phyloP scores from a whole-genome alignment of 2,797 vertebrate species.

The Sarcophilus harrisii region DNA sequence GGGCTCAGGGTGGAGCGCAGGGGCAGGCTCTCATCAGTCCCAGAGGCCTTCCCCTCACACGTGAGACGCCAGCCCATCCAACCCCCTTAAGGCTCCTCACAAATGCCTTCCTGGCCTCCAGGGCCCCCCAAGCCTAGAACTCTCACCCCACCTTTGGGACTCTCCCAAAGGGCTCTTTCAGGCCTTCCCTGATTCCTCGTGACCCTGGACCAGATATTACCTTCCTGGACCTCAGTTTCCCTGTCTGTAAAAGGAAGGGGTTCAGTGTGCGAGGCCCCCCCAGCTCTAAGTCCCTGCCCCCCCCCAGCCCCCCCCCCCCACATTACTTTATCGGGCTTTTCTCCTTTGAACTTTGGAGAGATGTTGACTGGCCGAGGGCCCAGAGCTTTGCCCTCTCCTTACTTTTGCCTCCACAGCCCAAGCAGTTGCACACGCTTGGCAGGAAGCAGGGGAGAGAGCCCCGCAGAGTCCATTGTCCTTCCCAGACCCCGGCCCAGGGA shows the following conservation, averaged over 20 bases:
- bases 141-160: background rate
- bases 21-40: no score
- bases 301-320: background rate
- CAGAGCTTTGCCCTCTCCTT: background rate
- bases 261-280: background rate
- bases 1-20: fast-evolving
- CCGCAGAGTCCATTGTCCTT: background rate
- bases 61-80: no score
- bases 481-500: no score
- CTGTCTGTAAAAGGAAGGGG: background rate
- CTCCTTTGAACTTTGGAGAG: background rate
- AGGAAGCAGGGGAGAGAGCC: background rate
- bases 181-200: background rate
- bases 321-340: background rate
- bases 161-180: background rate
- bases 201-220: no score
- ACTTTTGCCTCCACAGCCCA: no score
- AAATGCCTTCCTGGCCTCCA: background rate
- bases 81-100: no score
- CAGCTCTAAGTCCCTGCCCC: background rate
- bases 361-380: background rate
- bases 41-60: background rate
- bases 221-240: background rate
- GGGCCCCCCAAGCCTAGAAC: background rate
- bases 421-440: no score